Conservation (phyloP, 1,140 invertebrate genomes). For the Drosophila kepulauana region DNA sequence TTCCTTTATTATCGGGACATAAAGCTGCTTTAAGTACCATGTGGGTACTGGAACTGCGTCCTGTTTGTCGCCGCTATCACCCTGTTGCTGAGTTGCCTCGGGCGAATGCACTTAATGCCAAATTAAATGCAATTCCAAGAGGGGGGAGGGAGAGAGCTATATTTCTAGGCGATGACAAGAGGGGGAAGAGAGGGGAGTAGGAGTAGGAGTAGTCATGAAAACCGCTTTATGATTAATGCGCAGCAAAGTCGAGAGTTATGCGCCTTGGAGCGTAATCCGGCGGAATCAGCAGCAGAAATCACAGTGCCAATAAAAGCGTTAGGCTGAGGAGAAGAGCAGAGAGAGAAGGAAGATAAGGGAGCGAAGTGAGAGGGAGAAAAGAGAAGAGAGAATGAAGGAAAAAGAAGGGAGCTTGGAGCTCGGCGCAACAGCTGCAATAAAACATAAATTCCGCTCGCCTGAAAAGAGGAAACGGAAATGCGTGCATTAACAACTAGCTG, state of each 20-base stretch:
- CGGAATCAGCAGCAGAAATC: conserved; percentile 49
- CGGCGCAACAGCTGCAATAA: conserved; percentile 62
- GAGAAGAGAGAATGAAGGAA: not conserved
- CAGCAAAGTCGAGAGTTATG: conserved; percentile 57
- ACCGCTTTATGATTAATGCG: conserved; percentile 66
- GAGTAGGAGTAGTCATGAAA: conserved; percentile 38
- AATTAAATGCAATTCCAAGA: conserved; percentile 56
- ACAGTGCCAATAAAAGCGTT: conserved; percentile 59
- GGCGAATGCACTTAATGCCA: conserved; percentile 65
- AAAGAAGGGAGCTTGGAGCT: not conserved
- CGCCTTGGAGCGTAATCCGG: conserved; percentile 58
- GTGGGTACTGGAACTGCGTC: conserved; percentile 5
- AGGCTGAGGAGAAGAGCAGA: conserved; percentile 6
- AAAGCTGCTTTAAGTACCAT: conserved; percentile 47
- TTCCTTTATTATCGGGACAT: conserved; percentile 52
- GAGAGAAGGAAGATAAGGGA: not conserved
- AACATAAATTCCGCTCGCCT: conserved; percentile 51
- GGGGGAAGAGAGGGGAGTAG: not conserved
- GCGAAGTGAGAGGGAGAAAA: not conserved
- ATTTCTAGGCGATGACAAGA: conserved; percentile 1
- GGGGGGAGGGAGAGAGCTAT: not conserved
- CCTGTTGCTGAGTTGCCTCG: conserved; percentile 17
- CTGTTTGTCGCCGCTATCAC: not conserved
- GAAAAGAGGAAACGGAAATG: conserved; percentile 53
- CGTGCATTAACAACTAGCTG: conserved; percentile 45